Percentiles rank a stretch among this genome's conserved stretches.
Evolutionary conservation across 2,797 vertebrate genomes (phyloP).

Genomic region (Ptychadena robeensis): DNA sequence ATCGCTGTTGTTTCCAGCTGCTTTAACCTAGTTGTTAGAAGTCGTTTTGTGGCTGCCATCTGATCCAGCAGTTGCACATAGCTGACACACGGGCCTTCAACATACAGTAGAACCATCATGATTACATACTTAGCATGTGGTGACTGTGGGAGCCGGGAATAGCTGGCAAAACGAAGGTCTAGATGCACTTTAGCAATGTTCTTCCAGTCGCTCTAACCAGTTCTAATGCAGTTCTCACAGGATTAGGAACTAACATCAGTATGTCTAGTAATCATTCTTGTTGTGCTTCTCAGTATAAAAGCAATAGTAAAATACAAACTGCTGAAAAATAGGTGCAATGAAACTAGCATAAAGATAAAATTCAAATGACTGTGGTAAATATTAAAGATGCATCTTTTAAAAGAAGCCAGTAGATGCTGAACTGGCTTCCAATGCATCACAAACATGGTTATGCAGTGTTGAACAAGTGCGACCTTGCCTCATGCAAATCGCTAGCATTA

Average conservation of each 20-base stretch:
- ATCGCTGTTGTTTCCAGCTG: constrained; percentile 22
- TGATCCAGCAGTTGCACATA: constrained; percentile 17
- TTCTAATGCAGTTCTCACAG: constrained; percentile 1
- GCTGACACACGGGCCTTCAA: constrained; percentile 22
- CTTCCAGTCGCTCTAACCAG: background rate
- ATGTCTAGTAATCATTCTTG: background rate
- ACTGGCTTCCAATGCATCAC: no score
- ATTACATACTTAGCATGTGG: constrained; percentile 40
- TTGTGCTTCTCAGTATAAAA: background rate
- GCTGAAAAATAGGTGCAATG: no score
- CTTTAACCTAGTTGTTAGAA: background rate
- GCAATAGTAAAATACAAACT: background rate
- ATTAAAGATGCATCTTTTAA: no score
- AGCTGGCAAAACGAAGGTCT: constrained; percentile 1
- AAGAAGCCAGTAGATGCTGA: no score
- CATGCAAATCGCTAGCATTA: no score
- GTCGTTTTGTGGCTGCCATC: constrained; percentile 8
- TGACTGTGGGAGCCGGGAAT: background rate
- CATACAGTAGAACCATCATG: constrained; percentile 10
- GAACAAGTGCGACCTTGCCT: no score
- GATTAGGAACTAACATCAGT: background rate
- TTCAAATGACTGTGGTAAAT: no score
- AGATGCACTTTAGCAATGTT: background rate
- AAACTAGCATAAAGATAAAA: no score
- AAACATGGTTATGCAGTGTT: no score